Conservation (phyloP, 2,888 invertebrate species). For the Coecobrya sp. region DNA sequence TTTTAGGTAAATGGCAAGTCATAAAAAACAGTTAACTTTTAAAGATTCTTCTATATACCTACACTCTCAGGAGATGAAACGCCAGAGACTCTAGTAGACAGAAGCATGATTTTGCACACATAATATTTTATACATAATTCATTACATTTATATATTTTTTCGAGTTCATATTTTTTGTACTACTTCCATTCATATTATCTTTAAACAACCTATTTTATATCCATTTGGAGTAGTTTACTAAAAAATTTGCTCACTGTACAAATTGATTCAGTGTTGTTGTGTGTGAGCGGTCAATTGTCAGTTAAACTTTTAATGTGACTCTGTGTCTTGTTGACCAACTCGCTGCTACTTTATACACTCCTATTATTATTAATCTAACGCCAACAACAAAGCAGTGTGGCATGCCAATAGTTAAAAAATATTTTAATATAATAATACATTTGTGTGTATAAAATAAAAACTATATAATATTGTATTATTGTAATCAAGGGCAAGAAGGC, state of each 20-base stretch:
- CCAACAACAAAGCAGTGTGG: too few relatives aligned
- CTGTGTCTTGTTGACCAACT: background rate
- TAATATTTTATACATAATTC: conserved; percentile 36
- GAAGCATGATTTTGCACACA: conserved; percentile 17
- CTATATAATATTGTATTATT: background rate
- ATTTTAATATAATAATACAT: too few relatives aligned
- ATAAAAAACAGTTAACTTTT: background rate
- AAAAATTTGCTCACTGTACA: background rate
- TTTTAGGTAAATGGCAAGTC: conserved; percentile 5
- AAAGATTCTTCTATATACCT: too few relatives aligned
- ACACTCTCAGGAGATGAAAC: background rate
- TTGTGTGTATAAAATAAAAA: too few relatives aligned
- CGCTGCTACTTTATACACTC: too few relatives aligned
- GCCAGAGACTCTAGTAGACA: background rate
- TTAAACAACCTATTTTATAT: too few relatives aligned
- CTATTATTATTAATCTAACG: too few relatives aligned
- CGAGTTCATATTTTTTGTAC: background rate
- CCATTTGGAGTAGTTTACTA: background rate
- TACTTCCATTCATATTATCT: background rate
- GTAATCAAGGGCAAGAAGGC: conserved; percentile 24
- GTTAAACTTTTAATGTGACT: background rate
- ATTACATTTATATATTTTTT: conserved; percentile 15
- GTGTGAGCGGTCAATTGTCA: conserved; percentile 10
- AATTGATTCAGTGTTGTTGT: background rate
- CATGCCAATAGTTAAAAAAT: too few relatives aligned